These are phyloP conservation scores for Drosophila mercatorum DNA, from an alignment of 2,888 invertebrate genomes.

Conservation along the genomic window DNA sequence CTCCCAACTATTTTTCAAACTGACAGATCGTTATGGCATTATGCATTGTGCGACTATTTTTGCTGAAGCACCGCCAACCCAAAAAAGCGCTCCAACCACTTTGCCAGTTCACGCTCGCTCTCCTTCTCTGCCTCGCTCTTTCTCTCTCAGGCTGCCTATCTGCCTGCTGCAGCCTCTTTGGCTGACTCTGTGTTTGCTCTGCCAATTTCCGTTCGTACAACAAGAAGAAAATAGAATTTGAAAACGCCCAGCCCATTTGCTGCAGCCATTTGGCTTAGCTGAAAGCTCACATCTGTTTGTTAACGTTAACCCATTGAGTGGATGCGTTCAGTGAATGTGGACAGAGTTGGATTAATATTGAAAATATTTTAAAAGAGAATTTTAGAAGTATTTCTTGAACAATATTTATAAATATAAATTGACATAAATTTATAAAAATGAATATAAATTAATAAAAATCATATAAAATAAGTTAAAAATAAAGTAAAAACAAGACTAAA, in stretches of 20 bases:
- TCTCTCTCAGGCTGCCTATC: neutral
- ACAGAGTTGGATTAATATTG: neutral
- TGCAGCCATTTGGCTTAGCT: conserved; percentile 27
- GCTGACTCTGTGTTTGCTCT: conserved; percentile 47
- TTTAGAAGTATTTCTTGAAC: neutral
- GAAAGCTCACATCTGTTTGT: conserved; percentile 26
- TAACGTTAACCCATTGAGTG: conserved; percentile 39
- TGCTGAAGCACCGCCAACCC: conserved; percentile 1
- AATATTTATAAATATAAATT: neutral
- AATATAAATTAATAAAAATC: too few species aligned
- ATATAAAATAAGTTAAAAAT: too few species aligned
- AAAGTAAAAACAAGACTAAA: too few species aligned
- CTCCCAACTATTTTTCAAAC: conserved; percentile 70
- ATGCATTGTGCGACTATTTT: conserved; percentile 59
- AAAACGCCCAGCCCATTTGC: conserved; percentile 8
- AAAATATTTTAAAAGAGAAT: neutral
- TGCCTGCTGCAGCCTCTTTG: conserved; percentile 18
- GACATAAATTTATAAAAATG: too few species aligned
- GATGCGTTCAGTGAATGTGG: neutral
- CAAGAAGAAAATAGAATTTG: conserved; percentile 13
- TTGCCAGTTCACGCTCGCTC: neutral
- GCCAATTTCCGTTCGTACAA: conserved; percentile 63
- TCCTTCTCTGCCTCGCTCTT: neutral
- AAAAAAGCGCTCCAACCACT: neutral
- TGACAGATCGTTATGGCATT: conserved; percentile 74